Evolutionary conservation across 2,113 vertebrate genomes (phyloP).

Genomic region (Callionymus lyra): DNA sequence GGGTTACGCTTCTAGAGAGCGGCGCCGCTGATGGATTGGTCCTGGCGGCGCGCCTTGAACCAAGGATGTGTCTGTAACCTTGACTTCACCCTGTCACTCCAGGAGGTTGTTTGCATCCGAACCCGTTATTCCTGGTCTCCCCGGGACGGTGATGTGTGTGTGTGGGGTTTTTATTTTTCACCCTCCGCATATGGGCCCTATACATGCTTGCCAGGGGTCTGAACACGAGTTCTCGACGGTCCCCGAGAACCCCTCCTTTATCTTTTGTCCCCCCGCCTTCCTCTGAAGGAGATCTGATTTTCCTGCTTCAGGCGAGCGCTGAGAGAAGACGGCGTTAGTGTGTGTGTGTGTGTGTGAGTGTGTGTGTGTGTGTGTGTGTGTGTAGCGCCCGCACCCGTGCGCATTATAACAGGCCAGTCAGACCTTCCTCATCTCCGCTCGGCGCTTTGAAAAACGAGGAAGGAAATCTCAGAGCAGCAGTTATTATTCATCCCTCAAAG

Average conservation of each 20-base stretch:
- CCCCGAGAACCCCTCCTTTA: slow-evolving; percentile 16
- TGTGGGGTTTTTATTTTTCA: slow-evolving; percentile 43
- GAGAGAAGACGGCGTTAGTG: slow-evolving; percentile 41
- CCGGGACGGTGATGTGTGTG: slow-evolving; percentile 31
- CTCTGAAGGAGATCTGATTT: slow-evolving; percentile 62
- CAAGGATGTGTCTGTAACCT: slow-evolving; percentile 42
- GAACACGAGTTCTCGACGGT: slow-evolving; percentile 45
- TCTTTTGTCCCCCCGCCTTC: slow-evolving; percentile 17
- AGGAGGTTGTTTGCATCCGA: slow-evolving; percentile 40
- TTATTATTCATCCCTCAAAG: slow-evolving; percentile 72
- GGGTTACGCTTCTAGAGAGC: slow-evolving; percentile 15
- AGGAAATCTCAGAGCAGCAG: slow-evolving; percentile 67
- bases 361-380: slow-evolving; percentile 4
- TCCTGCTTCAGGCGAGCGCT: slow-evolving; percentile 56
- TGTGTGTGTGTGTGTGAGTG: slow-evolving; percentile 4
- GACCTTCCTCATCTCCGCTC: slow-evolving; percentile 65
- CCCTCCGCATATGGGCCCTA: slow-evolving; percentile 28
- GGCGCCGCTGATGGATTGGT: slow-evolving; percentile 22
- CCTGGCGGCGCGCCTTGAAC: slow-evolving; percentile 36
- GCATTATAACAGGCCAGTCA: slow-evolving; percentile 39
- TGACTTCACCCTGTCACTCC: slow-evolving; percentile 51
- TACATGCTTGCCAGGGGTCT: slow-evolving; percentile 45
- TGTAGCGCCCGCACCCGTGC: slow-evolving; percentile 14
- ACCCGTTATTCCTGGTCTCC: slow-evolving; percentile 44
- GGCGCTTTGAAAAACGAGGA: slow-evolving; percentile 65